Conservation (phyloP, 2,888 invertebrate genomes). For the Drosophila meridionalis region DNA sequence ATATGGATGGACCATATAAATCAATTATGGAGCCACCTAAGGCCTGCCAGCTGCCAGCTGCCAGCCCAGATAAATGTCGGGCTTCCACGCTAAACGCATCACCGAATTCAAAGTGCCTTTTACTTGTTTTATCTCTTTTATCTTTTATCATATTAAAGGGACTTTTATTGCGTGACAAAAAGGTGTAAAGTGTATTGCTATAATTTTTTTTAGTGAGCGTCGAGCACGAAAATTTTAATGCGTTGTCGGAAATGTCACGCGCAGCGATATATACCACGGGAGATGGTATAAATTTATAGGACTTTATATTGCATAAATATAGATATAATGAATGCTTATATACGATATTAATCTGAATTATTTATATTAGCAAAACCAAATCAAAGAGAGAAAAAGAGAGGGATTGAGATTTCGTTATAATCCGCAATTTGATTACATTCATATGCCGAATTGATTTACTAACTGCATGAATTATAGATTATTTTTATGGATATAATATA, state of each 20-base stretch:
- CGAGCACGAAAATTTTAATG: not conserved
- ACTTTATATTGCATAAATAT: not conserved
- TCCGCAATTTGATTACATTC: no score
- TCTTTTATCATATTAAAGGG: slow-evolving; percentile 13
- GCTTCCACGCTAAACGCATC: slow-evolving; percentile 7
- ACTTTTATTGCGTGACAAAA: slow-evolving; percentile 18
- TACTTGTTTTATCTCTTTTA: slow-evolving; percentile 7
- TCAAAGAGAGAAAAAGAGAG: no score
- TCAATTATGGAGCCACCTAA: slow-evolving; percentile 63
- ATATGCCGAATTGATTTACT: no score
- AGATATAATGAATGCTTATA: no score
- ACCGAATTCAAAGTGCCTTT: slow-evolving; percentile 24
- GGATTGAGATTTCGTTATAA: no score
- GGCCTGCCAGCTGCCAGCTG: slow-evolving; percentile 45
- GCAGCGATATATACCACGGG: not conserved
- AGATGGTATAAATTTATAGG: not conserved
- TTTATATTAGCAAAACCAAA: no score
- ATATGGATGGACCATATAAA: slow-evolving; percentile 59
- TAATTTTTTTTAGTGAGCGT: not conserved
- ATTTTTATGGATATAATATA: no score
- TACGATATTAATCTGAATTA: no score
- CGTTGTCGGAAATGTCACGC: not conserved
- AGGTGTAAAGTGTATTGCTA: slow-evolving; percentile 8
- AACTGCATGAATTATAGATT: no score
- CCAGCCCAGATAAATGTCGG: slow-evolving; percentile 20